phyloP scores from a whole-genome alignment of 2,113 vertebrate species.

The Capreolus pygargus region DNA sequence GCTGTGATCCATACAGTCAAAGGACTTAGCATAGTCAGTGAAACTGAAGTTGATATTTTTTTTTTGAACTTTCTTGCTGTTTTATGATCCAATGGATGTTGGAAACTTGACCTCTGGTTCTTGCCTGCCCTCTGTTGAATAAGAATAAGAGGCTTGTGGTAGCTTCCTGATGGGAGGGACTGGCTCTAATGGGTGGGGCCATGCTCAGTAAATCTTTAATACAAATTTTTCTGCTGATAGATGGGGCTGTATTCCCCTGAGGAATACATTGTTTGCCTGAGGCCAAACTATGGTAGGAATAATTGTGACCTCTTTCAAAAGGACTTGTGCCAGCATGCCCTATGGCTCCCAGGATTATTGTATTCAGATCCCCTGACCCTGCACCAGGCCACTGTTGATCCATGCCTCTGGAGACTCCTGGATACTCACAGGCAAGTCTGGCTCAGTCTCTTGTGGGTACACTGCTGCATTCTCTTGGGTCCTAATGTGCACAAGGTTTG shows the following conservation, averaged over 20 bases:
- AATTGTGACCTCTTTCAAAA: neutral
- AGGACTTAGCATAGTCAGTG: neutral
- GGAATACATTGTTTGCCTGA: neutral
- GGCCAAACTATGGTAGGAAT: neutral
- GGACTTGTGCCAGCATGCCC: neutral
- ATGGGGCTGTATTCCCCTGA: neutral
- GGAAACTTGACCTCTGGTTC: neutral
- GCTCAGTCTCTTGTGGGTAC: neutral
- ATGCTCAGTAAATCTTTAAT: neutral
- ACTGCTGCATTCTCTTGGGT: neutral
- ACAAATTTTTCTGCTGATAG: neutral
- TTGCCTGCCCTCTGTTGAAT: neutral
- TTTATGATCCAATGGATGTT: neutral
- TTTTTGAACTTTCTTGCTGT: neutral
- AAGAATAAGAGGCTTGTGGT: neutral
- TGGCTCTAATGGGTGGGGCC: neutral
- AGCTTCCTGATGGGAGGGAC: neutral
- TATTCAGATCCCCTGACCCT: neutral
- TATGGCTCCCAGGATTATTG: neutral
- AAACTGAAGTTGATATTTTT: neutral
- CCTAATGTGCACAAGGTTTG: neutral
- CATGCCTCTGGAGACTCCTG: neutral
- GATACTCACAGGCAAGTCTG: neutral
- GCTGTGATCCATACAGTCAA: neutral
- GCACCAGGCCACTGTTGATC: neutral